A percentile compares a stretch with the other conserved stretches of the same genome.
Conservation (phyloP, 2,888 invertebrate species). For the Polylopha cassiicola region DNA sequence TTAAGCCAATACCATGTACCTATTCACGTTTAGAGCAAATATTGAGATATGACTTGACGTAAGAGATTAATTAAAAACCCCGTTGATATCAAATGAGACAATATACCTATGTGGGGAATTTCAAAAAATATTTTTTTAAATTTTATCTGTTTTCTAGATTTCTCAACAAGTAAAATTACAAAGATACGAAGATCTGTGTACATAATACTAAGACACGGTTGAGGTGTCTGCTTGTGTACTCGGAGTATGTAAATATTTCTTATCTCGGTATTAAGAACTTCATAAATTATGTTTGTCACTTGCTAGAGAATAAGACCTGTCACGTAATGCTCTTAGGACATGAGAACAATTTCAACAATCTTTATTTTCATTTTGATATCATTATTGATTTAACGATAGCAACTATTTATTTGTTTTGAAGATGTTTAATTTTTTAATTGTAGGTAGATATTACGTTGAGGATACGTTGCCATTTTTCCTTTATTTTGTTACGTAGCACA, state of each 20-base stretch:
- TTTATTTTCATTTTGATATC: constrained; percentile 27
- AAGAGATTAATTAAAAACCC: background rate
- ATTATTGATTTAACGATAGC: constrained; percentile 23
- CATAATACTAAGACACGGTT: constrained; percentile 68
- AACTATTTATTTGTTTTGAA: constrained; percentile 11
- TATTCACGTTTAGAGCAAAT: too few species aligned
- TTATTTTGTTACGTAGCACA: too few species aligned
- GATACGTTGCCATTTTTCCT: too few species aligned
- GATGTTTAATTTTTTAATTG: constrained; percentile 16
- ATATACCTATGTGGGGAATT: constrained; percentile 40
- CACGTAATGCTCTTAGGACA: constrained; percentile 21
- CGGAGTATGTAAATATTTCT: constrained; percentile 70
- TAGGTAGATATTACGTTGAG: too few species aligned
- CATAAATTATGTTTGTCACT: constrained; percentile 77
- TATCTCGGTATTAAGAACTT: constrained; percentile 74
- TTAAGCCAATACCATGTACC: too few species aligned
- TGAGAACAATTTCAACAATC: constrained; percentile 23
- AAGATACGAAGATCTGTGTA: constrained; percentile 68
- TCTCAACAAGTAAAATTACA: constrained; percentile 68
- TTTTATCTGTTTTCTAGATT: constrained; percentile 64
- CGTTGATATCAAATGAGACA: constrained; percentile 36
- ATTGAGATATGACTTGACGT: too few species aligned
- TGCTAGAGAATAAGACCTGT: constrained; percentile 53
- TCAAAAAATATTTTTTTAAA: constrained; percentile 47
- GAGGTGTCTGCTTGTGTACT: constrained; percentile 64